Conservation (phyloP, 2,797 vertebrate genomes). For the Menidia menidia region DNA sequence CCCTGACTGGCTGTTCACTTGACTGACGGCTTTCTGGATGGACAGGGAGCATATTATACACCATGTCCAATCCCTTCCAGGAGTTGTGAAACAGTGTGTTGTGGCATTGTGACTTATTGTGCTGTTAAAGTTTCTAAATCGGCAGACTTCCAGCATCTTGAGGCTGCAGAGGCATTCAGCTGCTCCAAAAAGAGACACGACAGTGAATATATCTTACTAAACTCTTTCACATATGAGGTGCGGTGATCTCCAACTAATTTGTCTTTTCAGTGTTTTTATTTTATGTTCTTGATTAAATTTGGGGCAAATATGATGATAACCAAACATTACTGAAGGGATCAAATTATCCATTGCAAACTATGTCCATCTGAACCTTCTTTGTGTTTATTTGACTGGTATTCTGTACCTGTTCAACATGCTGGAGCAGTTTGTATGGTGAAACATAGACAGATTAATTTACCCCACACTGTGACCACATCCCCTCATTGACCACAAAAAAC, state of each 20-base stretch:
- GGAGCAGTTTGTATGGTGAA: conserved; percentile 13
- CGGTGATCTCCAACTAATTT: conserved; percentile 30
- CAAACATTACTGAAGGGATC: not conserved
- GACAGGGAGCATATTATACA: conserved; percentile 36
- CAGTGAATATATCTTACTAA: conserved; percentile 7
- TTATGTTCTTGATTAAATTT: conserved; percentile 17
- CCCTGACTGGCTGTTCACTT: conserved; percentile 28
- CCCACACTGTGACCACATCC: conserved; percentile 11
- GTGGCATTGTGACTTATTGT: conserved; percentile 32
- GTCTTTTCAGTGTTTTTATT: conserved; percentile 16
- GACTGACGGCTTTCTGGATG: conserved; percentile 68
- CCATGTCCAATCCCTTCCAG: conserved; percentile 70
- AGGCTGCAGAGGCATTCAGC: conserved; percentile 24
- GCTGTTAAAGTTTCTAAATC: conserved; percentile 33
- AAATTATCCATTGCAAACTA: not conserved
- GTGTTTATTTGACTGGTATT: conserved; percentile 22
- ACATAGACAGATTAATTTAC: conserved; percentile 11
- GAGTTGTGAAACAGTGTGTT: conserved; percentile 52
- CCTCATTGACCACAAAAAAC: conserved; percentile 1
- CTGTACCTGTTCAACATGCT: not conserved
- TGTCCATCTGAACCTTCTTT: not conserved
- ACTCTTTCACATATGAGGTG: conserved; percentile 21
- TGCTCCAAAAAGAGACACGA: conserved; percentile 9
- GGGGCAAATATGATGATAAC: conserved; percentile 3
- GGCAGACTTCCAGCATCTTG: conserved; percentile 34